Conservation (phyloP, 2,888 invertebrate genomes). For the Tetheella fluctuosa region DNA sequence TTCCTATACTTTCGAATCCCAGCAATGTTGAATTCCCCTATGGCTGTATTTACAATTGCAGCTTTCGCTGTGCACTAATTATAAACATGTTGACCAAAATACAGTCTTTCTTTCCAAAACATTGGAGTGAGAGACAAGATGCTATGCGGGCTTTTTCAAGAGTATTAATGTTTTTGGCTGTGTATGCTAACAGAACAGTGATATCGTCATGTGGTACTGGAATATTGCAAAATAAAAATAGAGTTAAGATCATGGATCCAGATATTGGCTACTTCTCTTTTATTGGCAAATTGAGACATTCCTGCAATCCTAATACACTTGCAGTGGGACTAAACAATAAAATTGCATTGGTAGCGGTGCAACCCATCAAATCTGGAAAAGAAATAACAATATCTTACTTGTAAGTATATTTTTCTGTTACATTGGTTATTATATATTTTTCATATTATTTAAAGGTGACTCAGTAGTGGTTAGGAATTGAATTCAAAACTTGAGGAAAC, state of each 20-base stretch:
- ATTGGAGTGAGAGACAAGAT: conserved; percentile 18
- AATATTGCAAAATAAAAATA: conserved; percentile 16
- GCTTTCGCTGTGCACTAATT: conserved; percentile 30
- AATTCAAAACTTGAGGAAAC: no score
- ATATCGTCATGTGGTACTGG: conserved; percentile 14
- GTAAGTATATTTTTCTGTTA: conserved; percentile 37
- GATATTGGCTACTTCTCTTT: conserved; percentile 34
- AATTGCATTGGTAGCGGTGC: conserved; percentile 34
- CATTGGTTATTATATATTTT: no score
- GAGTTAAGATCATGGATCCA: not conserved
- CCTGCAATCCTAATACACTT: conserved; percentile 38
- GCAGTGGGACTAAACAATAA: conserved; percentile 30
- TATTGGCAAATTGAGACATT: conserved; percentile 38
- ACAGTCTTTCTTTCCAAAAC: conserved; percentile 28
- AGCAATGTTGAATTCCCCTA: conserved; percentile 30
- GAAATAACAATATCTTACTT: conserved; percentile 35
- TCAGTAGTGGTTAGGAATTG: no score
- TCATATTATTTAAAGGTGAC: not conserved
- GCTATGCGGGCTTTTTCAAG: conserved; percentile 33
- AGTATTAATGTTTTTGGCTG: conserved; percentile 31
- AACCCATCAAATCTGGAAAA: conserved; percentile 36
- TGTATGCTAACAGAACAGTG: conserved; percentile 19
- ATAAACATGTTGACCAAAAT: conserved; percentile 28
- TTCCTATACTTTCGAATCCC: conserved; percentile 30
- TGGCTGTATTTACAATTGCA: conserved; percentile 33